A percentile compares a stretch with the other conserved stretches of the same genome.
These are phyloP conservation scores for Dromococcyx pavoninus DNA, from an alignment of 2,797 vertebrate species.

Conservation along the genomic window DNA sequence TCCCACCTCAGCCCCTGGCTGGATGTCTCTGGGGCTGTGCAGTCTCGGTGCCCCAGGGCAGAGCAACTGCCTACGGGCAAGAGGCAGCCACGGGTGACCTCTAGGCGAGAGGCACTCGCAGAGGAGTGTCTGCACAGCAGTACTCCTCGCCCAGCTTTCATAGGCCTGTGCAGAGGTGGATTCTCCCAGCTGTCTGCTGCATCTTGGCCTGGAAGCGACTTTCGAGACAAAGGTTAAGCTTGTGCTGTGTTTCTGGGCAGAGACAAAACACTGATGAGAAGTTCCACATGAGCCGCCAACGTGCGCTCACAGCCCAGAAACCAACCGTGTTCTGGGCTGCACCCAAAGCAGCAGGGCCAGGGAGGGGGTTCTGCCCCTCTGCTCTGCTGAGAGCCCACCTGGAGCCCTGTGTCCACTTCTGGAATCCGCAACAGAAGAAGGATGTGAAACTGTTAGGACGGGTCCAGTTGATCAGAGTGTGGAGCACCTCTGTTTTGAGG, in stretches of 20 bases:
- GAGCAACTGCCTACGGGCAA: fast-evolving
- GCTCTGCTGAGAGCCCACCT: too few species aligned
- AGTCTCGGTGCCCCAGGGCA: background rate
- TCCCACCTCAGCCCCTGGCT: background rate
- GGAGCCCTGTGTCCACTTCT: too few species aligned
- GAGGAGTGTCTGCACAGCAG: background rate
- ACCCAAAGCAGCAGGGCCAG: too few species aligned
- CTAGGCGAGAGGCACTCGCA: fast-evolving
- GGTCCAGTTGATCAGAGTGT: too few species aligned
- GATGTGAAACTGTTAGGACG: too few species aligned
- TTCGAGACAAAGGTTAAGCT: background rate
- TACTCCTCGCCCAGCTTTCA: background rate
- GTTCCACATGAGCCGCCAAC: too few species aligned
- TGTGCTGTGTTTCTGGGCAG: background rate
- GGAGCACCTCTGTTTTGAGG: too few species aligned
- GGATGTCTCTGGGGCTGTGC: background rate
- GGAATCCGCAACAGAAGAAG: too few species aligned
- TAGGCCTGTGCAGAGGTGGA: background rate
- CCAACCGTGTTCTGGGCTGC: too few species aligned
- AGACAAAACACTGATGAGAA: background rate
- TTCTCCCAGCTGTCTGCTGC: background rate
- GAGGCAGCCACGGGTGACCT: background rate
- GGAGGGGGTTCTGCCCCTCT: too few species aligned
- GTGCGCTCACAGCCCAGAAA: too few species aligned
- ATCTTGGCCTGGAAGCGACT: background rate